phyloP scores from a whole-genome alignment of 53 echinoderm and acorn worm species.

The Echinometra lucunter region DNA sequence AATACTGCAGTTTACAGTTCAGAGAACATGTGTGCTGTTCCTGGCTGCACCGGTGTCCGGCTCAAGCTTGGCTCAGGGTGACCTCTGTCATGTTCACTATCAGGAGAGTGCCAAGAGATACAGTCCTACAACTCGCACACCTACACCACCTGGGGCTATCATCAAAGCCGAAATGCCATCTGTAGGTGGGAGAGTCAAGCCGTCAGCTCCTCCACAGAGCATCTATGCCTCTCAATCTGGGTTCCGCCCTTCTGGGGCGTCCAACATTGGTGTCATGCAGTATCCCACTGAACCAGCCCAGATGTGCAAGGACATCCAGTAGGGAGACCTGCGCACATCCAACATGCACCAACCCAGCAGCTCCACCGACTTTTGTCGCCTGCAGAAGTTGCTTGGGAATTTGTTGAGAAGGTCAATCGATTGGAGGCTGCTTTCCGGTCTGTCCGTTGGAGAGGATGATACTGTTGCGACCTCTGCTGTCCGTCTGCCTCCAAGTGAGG shows the following conservation, averaged over 20 bases:
- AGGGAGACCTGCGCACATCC: conserved; percentile 69
- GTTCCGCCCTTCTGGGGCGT: neutral
- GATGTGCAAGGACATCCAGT: neutral
- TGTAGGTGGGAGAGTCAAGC: conserved; percentile 26
- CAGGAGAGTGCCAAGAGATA: conserved; percentile 30
- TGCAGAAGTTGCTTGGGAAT: conserved; percentile 74
- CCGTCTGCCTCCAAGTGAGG: neutral
- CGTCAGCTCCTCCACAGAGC: conserved; percentile 62
- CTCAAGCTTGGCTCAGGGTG: conserved; percentile 48
- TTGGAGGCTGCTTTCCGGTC: neutral
- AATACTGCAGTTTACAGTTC: conserved; percentile 72
- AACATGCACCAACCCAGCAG: conserved; percentile 74
- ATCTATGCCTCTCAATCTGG: conserved; percentile 16
- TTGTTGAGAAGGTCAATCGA: conserved; percentile 54
- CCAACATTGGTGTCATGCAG: neutral
- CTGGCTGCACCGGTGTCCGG: conserved; percentile 85
- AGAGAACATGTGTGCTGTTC: conserved; percentile 88
- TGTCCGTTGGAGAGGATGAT: neutral
- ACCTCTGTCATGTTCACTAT: conserved; percentile 35
- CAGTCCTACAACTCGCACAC: neutral
- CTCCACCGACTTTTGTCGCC: conserved; percentile 71
- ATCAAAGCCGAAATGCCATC: neutral
- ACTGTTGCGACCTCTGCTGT: neutral
- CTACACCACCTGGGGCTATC: neutral
- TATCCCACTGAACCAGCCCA: neutral